Conservation (phyloP, 2,113 vertebrate genomes). For the Clarias batrachus region DNA sequence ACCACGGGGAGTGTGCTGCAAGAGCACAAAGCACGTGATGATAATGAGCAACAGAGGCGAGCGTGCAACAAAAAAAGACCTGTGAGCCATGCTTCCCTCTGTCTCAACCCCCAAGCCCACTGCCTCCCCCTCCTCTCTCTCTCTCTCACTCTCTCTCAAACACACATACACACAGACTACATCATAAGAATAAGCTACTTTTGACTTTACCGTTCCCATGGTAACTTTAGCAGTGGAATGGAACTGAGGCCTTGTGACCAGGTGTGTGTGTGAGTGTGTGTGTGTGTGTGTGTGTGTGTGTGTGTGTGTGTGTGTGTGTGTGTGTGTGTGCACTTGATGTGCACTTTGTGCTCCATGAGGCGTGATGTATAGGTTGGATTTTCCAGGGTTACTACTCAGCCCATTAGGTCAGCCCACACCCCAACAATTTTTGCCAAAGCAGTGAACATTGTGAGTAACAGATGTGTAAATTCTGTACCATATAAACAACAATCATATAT, state of each 20-base stretch:
- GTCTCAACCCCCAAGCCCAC: neutral
- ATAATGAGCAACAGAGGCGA: constrained; percentile 53
- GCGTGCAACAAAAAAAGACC: constrained; percentile 52
- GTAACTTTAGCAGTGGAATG: constrained; percentile 49
- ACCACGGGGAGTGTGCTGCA: neutral
- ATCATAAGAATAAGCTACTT: constrained; percentile 41
- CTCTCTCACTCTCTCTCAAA: constrained; percentile 6
- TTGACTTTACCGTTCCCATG: constrained; percentile 52
- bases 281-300: constrained; percentile 31
- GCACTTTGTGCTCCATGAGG: constrained; percentile 19
- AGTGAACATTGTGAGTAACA: neutral
- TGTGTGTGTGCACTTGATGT: constrained; percentile 27
- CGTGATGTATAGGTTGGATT: constrained; percentile 33
- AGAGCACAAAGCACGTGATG: constrained; percentile 59
- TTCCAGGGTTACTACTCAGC: constrained; percentile 34
- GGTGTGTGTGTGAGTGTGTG: constrained; percentile 21
- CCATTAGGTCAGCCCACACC: neutral
- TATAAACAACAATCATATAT: neutral
- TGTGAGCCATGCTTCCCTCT: constrained; percentile 10
- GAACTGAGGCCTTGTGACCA: constrained; percentile 37
- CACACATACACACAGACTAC: constrained; percentile 24
- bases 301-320: constrained; percentile 24
- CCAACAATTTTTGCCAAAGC: neutral
- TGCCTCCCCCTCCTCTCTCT: neutral
- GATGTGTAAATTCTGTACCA: neutral